Base-by-base conservation (phyloP, 2,113 vertebrate genomes). In the Apodemus sylvaticus region DNA sequence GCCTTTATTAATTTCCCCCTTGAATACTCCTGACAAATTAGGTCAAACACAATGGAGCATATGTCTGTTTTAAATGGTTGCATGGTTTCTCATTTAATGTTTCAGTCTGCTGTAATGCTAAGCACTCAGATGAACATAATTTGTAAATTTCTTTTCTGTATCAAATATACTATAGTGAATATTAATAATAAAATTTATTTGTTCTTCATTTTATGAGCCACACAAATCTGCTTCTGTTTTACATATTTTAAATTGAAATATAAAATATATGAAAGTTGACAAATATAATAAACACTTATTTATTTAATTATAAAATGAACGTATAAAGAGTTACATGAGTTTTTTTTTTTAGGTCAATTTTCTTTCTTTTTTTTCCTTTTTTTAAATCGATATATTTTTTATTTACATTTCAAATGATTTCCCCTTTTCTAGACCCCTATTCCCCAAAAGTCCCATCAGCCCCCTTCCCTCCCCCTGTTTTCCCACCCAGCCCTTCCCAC, bases 1-100 rank as follows among this genome's bases (percentile, higher is more conserved):
- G 12, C 26, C 42, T 82, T 83, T 87, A 81, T 64, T 94, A 22
- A 90, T 90, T 93, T 91, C 66, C 55, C 29, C 26, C 39, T 90
- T 96, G 82, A 92, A 85, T 68, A 94, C 48, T 13, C 11, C 78
- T 71, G 36, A 93, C 77, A 34, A 95, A 86, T 94, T 94, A 91
- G 71, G 12, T 93, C 64, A 94, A 95, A 91, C 7, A 76, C 74
- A 87, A 95, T 77, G 39, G 60, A 92, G 81, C 42, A 88, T 81
- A 14, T 64, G 20, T 79, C 48, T 79, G 0, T 74, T 93, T 95
- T 87, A 58, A 62, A 64, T 94, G 58, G 85, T 92, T 81, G 29
- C 7, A 6, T 55, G 64, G 42, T 74, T 68, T 85, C 58, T 19
- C 42, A 53, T 88, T 68, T 91, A 48, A 58, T 90, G 87, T 90